phyloP scores from a whole-genome alignment of 2,888 invertebrate species.

The Zaprionus bogoriensis region DNA sequence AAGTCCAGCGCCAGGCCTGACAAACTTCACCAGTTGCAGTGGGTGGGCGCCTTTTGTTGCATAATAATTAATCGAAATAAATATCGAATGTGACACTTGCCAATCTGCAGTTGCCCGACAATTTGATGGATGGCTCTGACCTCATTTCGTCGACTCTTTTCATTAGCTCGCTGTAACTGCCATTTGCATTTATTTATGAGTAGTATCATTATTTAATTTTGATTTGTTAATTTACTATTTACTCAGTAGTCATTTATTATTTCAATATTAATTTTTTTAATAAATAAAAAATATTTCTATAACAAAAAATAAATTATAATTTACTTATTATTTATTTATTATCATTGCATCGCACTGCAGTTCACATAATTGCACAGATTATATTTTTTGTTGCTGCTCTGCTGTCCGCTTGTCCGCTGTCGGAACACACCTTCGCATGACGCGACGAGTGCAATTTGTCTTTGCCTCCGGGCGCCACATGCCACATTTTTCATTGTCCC shows the following conservation, averaged over 20 bases:
- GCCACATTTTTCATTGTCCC: constrained; percentile 62
- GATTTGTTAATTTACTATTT: too few species aligned
- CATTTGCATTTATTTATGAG: constrained; percentile 2
- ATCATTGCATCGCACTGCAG: constrained; percentile 26
- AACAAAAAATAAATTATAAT: too few species aligned
- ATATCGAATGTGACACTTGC: constrained; percentile 68
- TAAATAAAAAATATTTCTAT: too few species aligned
- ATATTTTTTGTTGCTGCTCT: constrained; percentile 12
- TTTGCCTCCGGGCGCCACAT: constrained; percentile 63
- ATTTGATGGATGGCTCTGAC: constrained; percentile 68
- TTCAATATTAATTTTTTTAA: too few species aligned
- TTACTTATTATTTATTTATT: too few species aligned
- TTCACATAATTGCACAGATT: constrained; percentile 39
- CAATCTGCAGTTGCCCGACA: constrained; percentile 48
- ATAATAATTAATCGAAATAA: constrained; percentile 58
- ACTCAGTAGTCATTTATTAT: too few species aligned
- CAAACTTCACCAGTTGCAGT: constrained; percentile 11
- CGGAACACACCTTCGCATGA: constrained; percentile 63
- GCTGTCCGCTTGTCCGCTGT: constrained; percentile 16
- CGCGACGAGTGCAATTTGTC: constrained; percentile 69
- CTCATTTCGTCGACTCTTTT: constrained; percentile 43
- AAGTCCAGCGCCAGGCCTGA: too few species aligned
- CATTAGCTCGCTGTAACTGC: constrained; percentile 4
- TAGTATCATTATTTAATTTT: too few species aligned
- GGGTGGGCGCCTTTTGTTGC: constrained; percentile 48